Evolutionary conservation across 1,140 invertebrate genomes (phyloP).

Genomic region (Leptinotarsa undecemlineata): DNA sequence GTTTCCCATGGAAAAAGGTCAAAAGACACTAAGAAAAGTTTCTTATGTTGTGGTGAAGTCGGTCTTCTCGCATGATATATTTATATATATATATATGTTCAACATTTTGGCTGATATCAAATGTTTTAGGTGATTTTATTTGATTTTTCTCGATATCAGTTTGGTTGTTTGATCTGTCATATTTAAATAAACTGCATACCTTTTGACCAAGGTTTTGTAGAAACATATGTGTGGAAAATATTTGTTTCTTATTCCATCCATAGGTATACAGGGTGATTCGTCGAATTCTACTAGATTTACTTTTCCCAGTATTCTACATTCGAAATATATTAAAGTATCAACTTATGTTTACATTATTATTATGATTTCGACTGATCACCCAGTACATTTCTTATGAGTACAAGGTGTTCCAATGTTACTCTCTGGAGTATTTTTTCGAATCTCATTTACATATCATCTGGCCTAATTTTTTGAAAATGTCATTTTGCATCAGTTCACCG

Average conservation of each 20-base stretch:
- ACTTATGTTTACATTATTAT: too few relatives aligned
- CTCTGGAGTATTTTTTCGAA: neutral
- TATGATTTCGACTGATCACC: neutral
- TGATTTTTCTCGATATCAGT: neutral
- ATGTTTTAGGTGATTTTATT: neutral
- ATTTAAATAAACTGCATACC: neutral
- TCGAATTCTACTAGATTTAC: neutral
- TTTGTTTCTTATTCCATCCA: neutral
- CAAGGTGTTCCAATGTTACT: neutral
- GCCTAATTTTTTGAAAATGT: too few relatives aligned
- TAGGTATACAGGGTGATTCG: neutral
- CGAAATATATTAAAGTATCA: too few relatives aligned
- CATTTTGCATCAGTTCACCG: neutral
- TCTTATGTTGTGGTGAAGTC: too few relatives aligned
- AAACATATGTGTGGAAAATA: neutral
- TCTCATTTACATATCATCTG: too few relatives aligned
- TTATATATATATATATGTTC: neutral
- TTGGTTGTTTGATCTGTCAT: neutral
- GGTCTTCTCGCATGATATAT: too few relatives aligned
- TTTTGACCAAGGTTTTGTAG: slow-evolving; percentile 6
- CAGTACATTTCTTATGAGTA: neutral
- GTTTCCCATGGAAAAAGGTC: too few relatives aligned
- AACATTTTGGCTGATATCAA: neutral
- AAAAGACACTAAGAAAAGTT: too few relatives aligned
- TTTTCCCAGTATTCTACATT: too few relatives aligned